Evolutionary conservation across 2,888 invertebrate genomes (phyloP), one percentile per base, ranked within the genome.

Genomic region (Neoitamus cyanurus): DNA sequence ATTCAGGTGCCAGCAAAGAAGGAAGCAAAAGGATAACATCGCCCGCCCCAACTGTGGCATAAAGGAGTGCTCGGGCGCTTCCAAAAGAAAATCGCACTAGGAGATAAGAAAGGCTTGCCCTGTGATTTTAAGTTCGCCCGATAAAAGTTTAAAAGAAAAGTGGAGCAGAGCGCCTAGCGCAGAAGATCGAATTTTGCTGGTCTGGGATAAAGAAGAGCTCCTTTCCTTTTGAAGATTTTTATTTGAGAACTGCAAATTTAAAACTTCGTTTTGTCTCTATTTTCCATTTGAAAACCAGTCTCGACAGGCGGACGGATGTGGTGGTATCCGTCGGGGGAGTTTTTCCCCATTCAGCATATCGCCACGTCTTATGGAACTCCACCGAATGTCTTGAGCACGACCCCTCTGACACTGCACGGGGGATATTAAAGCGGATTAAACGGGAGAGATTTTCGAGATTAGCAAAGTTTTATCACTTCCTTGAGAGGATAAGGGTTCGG

Each of bases 401-500:
- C 58, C 48, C 36, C 37, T 37, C 34, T 73, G n/a, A 20, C 73
- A 78, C 15, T 36, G 73, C 31, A 46, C n/a, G 15, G 58, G 78
- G 31, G 36, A 28, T 68, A 82, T 82, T 82, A 82, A 82, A 82
- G 69, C 34, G 37, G 82, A 82, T 82, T 82, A 82, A 80, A 34
- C 31, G 69, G 69, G 11, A 82, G 37, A 68, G 82, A 82, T 82
- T 68, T 69, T 68, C 30, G 25, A 82, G 82, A 82, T 82, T 82
- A 82, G 82, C 36, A 69, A 82, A 82, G 82, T 82, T 82, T 82
- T 82, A 82, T 82, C 82, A 69, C 82, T 82, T 69, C 69, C 69
- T 82, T 68, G 37, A 69, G 28, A 69, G 82, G 34, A 82, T 82
- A 68, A 82, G 48, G 82, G 69, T 82, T 68, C 34, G 69, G 69